phyloP scores from a whole-genome alignment of 2,888 invertebrate genomes.

The Mythimna loreyi region DNA sequence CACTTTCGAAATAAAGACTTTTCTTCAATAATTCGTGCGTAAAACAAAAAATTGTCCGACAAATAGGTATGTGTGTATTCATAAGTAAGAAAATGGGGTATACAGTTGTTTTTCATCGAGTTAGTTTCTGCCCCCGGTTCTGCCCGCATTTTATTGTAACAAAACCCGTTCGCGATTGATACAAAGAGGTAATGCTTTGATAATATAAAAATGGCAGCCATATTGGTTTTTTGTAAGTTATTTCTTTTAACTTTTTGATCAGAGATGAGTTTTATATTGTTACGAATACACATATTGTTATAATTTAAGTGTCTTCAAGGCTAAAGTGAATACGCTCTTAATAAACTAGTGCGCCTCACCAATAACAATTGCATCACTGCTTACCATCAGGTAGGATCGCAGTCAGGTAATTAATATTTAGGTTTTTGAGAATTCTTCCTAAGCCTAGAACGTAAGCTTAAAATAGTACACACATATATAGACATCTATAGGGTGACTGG shows the following conservation, averaged over 20 bases:
- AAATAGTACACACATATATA: too few relatives aligned
- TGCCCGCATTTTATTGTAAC: slow-evolving; percentile 61
- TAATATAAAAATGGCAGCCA: slow-evolving; percentile 55
- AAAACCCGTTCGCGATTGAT: slow-evolving; percentile 51
- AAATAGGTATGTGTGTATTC: slow-evolving; percentile 68
- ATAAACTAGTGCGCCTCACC: too few relatives aligned
- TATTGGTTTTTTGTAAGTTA: slow-evolving; percentile 45
- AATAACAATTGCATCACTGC: too few relatives aligned
- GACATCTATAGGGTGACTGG: too few relatives aligned
- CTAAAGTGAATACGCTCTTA: too few relatives aligned
- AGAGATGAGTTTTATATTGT: not conserved
- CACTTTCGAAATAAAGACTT: slow-evolving; percentile 30
- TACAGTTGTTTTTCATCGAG: slow-evolving; percentile 70
- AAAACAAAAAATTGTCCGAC: slow-evolving; percentile 54
- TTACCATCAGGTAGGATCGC: too few relatives aligned
- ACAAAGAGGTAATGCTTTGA: slow-evolving; percentile 45
- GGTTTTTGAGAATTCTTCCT: too few relatives aligned
- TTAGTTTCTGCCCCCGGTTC: slow-evolving; percentile 58
- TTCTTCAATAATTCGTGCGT: slow-evolving; percentile 38
- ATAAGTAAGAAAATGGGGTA: slow-evolving; percentile 72
- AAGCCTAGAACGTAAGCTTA: too few relatives aligned
- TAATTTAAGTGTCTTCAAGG: too few relatives aligned
- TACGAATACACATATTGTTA: not conserved
- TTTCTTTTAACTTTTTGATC: slow-evolving; percentile 10
- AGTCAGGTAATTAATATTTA: too few relatives aligned